phyloP scores from a whole-genome alignment of 1,140 invertebrate species.

The Drosophila littoralis region DNA sequence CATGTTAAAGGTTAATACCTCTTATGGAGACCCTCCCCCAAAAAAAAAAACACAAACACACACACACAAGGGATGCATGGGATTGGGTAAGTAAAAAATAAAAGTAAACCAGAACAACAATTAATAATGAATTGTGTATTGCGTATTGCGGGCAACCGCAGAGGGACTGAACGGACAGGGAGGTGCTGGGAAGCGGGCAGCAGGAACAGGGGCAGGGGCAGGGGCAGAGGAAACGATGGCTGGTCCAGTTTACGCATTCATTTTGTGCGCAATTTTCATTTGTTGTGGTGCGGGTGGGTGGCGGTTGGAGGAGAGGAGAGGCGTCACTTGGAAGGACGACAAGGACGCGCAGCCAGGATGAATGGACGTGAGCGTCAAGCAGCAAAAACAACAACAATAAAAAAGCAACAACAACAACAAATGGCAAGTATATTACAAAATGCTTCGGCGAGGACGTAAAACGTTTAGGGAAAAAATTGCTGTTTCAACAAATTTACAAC shows the following conservation, averaged over 20 bases:
- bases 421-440: conserved; percentile 81
- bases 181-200: too few relatives aligned
- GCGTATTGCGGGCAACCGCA: conserved; percentile 77
- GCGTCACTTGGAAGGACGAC: conserved; percentile 49
- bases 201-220: background rate
- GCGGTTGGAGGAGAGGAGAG: background rate
- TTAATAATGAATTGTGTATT: conserved; percentile 82
- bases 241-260: conserved; percentile 70
- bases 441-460: conserved; percentile 53
- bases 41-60: conserved; percentile 8
- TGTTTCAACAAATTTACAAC: conserved; percentile 82
- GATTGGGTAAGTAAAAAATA: conserved; percentile 14
- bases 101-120: conserved; percentile 73
- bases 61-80: conserved; percentile 3
- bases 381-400: conserved; percentile 32
- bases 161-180: conserved; percentile 24
- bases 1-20: conserved; percentile 67
- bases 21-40: conserved; percentile 16
- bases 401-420: conserved; percentile 46
- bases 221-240: background rate
- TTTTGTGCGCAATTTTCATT: conserved; percentile 56
- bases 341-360: conserved; percentile 47
- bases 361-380: conserved; percentile 70
- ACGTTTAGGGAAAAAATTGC: conserved; percentile 78
- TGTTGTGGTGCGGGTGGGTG: background rate